Conservation (phyloP, 2,888 invertebrate species). For the Philereme vetulata region DNA sequence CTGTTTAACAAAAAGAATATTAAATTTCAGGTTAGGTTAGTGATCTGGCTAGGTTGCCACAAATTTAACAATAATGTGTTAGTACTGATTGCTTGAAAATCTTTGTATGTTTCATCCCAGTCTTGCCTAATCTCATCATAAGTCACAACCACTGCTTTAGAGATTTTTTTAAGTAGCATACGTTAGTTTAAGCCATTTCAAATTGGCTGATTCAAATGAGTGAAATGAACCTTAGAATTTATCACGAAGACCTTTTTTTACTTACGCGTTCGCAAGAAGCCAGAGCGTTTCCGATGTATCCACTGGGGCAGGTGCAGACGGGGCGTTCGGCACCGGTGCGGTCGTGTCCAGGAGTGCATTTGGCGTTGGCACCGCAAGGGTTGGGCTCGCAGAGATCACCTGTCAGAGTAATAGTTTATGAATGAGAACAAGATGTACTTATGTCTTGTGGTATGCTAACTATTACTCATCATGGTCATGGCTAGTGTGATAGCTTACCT, state of each 20-base stretch:
- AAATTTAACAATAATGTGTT: too few relatives aligned
- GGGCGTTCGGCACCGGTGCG: conserved; percentile 91
- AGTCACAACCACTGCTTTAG: too few relatives aligned
- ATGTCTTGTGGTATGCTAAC: conserved; percentile 22
- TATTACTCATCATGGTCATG: background rate
- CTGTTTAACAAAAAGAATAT: conserved; percentile 52
- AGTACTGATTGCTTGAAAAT: too few relatives aligned
- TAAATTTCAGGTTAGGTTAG: too few relatives aligned
- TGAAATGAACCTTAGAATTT: background rate
- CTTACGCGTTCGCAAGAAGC: conserved; percentile 86
- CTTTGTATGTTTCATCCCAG: too few relatives aligned
- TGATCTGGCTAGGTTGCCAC: too few relatives aligned
- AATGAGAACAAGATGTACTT: conserved; percentile 3
- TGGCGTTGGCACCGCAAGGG: conserved; percentile 92
- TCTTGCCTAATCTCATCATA: too few relatives aligned
- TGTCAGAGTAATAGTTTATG: conserved; percentile 47
- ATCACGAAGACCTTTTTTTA: background rate
- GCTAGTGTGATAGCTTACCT: too few relatives aligned
- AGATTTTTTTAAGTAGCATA: too few relatives aligned
- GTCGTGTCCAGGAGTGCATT: conserved; percentile 93
- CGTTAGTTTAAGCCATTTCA: too few relatives aligned
- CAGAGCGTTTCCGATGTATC: conserved; percentile 91
- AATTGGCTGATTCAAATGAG: too few relatives aligned
- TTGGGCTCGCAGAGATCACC: conserved; percentile 93
- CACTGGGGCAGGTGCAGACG: conserved; percentile 92